Evolutionary conservation across 2,113 vertebrate genomes (phyloP).

Genomic region (Ophthalmotilapia sp.): DNA sequence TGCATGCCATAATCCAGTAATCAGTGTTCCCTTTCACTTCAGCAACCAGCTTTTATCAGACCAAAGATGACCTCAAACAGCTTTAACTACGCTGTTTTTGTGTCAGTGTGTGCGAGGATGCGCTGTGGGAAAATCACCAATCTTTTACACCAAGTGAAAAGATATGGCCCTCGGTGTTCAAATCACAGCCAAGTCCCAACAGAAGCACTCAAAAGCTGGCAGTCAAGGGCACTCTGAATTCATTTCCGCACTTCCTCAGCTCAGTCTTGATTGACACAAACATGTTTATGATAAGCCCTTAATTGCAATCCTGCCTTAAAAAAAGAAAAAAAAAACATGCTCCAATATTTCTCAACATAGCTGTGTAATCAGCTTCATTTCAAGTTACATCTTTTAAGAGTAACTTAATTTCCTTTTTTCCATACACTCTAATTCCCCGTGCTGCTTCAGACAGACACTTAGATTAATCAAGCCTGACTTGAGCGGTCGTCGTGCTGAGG

Average conservation of each 20-base stretch:
- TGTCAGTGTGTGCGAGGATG: not conserved
- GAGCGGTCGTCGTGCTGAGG: constrained; percentile 40
- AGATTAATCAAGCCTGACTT: constrained; percentile 47
- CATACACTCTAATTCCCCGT: not conserved
- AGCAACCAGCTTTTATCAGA: not conserved
- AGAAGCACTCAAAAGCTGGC: not conserved
- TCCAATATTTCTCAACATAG: not conserved
- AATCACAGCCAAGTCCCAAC: constrained; percentile 2
- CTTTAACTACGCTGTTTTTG: constrained; percentile 1
- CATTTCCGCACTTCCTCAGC: not conserved
- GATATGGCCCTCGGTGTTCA: not conserved
- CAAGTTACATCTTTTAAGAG: not conserved
- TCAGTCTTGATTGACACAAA: not conserved
- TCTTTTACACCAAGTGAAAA: constrained; percentile 19
- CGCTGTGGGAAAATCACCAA: constrained; percentile 9
- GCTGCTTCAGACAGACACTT: constrained; percentile 22
- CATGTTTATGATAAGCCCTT: not conserved
- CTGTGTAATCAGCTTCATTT: not conserved
- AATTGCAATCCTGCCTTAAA: not conserved
- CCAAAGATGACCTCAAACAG: constrained; percentile 15
- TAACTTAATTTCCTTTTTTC: not conserved
- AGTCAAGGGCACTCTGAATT: not conserved
- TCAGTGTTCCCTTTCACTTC: not conserved
- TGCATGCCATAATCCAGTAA: not conserved
- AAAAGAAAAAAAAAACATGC: not conserved